Evolutionary conservation across 2,888 invertebrate species (phyloP).

Genomic region (Lasioglossum figueresi): DNA sequence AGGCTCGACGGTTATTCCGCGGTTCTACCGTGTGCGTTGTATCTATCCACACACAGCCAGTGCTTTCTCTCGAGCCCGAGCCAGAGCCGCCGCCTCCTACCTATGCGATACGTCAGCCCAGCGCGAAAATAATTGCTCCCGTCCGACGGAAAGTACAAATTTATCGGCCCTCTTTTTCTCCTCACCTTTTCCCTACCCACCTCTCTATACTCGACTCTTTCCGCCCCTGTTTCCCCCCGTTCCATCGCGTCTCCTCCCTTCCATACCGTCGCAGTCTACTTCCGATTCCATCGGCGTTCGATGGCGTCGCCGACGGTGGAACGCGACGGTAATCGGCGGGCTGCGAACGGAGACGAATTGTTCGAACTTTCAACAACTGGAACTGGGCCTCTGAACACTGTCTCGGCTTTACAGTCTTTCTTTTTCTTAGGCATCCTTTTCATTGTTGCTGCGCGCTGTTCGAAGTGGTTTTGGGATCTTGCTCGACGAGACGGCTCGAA

Average conservation of each 20-base stretch:
- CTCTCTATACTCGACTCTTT: background rate
- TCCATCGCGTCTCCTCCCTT: background rate
- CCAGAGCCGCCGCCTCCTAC: slow-evolving; percentile 16
- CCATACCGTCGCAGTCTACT: background rate
- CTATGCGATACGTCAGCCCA: slow-evolving; percentile 35
- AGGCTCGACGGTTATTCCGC: slow-evolving; percentile 53
- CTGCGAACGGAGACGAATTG: background rate
- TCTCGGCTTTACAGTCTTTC: background rate
- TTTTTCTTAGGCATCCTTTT: background rate
- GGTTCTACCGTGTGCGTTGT: slow-evolving; percentile 10
- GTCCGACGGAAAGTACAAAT: slow-evolving; percentile 27
- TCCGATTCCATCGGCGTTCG: slow-evolving; percentile 3
- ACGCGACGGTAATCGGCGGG: background rate
- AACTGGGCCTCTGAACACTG: background rate
- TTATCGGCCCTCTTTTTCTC: background rate
- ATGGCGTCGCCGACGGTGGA: background rate
- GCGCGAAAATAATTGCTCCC: slow-evolving; percentile 43
- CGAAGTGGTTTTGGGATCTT: background rate
- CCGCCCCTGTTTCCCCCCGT: background rate
- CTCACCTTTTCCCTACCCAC: background rate
- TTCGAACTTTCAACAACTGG: background rate
- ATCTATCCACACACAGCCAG: slow-evolving; percentile 27
- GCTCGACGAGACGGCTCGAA: background rate
- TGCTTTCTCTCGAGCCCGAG: slow-evolving; percentile 47
- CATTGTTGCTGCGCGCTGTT: background rate